Conservation (phyloP, 2,797 vertebrate species). For the Hydrophis major region DNA sequence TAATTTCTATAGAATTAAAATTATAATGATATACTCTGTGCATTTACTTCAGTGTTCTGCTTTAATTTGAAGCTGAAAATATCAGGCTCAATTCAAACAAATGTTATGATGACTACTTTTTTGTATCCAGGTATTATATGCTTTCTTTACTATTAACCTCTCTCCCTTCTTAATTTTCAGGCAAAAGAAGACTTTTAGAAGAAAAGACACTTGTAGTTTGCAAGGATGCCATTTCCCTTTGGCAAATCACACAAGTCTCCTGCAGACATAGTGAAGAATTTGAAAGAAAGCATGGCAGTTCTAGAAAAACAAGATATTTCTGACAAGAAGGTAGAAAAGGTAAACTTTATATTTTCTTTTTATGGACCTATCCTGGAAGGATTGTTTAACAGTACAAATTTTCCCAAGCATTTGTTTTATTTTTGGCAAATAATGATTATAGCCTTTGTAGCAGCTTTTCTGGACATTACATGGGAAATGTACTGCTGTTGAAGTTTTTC, state of each 20-base stretch:
- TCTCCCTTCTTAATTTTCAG: slow-evolving; percentile 62
- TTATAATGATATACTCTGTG: not conserved
- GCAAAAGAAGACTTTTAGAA: slow-evolving; percentile 69
- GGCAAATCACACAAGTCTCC: slow-evolving; percentile 98
- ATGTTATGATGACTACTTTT: not conserved
- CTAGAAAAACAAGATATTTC: slow-evolving; percentile 97
- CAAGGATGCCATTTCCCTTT: slow-evolving; percentile 95
- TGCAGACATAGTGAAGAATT: slow-evolving; percentile 96
- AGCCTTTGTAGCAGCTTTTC: not conserved
- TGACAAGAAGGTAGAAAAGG: slow-evolving; percentile 97
- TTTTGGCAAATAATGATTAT: not conserved
- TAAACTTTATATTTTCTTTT: slow-evolving; percentile 53
- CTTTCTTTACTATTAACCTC: not conserved
- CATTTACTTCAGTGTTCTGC: not conserved
- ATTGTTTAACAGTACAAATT: not conserved
- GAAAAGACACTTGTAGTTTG: slow-evolving; percentile 65
- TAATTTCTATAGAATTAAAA: not conserved
- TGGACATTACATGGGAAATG: not conserved
- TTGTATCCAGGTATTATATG: not conserved
- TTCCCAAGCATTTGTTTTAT: not conserved
- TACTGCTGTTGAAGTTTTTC: not conserved
- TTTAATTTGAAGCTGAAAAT: not conserved
- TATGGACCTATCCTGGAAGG: not conserved
- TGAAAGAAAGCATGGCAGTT: slow-evolving; percentile 95
- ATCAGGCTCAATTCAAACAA: not conserved